Base-by-base conservation (phyloP, 2,797 vertebrate species). In the Arnoldichthys spilopterus region DNA sequence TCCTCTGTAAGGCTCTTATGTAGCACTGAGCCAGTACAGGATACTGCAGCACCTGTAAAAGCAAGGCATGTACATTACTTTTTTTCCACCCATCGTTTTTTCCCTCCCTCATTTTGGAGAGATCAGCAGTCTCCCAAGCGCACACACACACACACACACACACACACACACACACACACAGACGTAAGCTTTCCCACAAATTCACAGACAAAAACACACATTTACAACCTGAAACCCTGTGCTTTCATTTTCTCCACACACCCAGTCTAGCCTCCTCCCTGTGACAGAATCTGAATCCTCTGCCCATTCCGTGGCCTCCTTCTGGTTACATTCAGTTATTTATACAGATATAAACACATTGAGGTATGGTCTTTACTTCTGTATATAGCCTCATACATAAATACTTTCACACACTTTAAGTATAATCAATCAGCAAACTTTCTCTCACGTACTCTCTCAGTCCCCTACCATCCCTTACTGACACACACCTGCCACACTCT, bases 41-140 rank as follows among this genome's bases (percentile, higher is more conserved):
- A 83, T 84, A 76, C 83, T 80, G 70, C 73, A 43, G 87, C 90
- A 91, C 90, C 90, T 91, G 89, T 88, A 83, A 88, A 87, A 87
- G 87, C 87, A 88, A 54, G 69, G 0, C 53, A 13, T 43, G 66
- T 61, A 32, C 28, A 2, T 30, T 30, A 61, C 58, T n/a, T 56
- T 56, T 56, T 56, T 56, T 24, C 53, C n/a, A 24, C 20, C n/a
- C n/a, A n/a, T 20, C 15, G 12, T 58, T 26, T 58, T 58, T 58
- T 7, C 3, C 13, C 22, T 0, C 24, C 8, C 28, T 61, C 58
- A 16, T 32, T 61, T 61, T 61, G 16, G 16, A 62, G 16, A 62
- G 30, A 34, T 32, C 28, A 62, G 59, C 59, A 62, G 15, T 32
- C 59, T 32, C 28, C 15, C 37, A 78, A 78, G 7, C 34, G 7